phyloP scores from a whole-genome alignment of 2,888 invertebrate species.

The Toxonevra muliebris region DNA sequence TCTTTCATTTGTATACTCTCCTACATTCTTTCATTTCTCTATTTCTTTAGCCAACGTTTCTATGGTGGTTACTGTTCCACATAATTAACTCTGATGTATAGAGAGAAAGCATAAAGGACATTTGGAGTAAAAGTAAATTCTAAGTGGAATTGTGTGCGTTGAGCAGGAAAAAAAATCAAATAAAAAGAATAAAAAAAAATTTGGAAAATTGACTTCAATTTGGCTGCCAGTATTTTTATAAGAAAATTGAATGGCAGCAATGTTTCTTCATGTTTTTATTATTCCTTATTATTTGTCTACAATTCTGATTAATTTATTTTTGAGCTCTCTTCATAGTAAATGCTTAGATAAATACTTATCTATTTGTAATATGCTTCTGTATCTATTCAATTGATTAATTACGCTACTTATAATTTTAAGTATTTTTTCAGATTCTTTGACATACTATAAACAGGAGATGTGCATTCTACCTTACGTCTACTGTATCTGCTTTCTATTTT shows the following conservation, averaged over 20 bases:
- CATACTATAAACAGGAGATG: no score
- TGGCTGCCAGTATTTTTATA: not conserved
- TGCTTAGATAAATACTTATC: not conserved
- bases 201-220: not conserved
- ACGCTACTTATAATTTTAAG: not conserved
- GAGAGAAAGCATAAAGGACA: not conserved
- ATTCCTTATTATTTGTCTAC: not conserved
- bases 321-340: not conserved
- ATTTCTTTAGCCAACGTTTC: not conserved
- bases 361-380: not conserved
- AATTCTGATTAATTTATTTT: conserved; percentile 4
- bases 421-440: no score
- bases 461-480: no score
- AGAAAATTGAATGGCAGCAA: conserved; percentile 3
- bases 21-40: not conserved
- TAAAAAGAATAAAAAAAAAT: not conserved
- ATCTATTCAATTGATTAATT: not conserved
- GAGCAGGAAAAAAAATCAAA: not conserved
- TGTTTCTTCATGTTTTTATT: not conserved
- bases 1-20: not conserved
- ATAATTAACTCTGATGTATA: conserved; percentile 3
- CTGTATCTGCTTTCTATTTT: no score
- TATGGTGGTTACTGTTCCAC: not conserved
- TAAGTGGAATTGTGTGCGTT: not conserved
- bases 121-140: no score